These are phyloP conservation scores for Drosophila rubida DNA, from an alignment of 2,888 invertebrate genomes.

Conservation along the genomic window DNA sequence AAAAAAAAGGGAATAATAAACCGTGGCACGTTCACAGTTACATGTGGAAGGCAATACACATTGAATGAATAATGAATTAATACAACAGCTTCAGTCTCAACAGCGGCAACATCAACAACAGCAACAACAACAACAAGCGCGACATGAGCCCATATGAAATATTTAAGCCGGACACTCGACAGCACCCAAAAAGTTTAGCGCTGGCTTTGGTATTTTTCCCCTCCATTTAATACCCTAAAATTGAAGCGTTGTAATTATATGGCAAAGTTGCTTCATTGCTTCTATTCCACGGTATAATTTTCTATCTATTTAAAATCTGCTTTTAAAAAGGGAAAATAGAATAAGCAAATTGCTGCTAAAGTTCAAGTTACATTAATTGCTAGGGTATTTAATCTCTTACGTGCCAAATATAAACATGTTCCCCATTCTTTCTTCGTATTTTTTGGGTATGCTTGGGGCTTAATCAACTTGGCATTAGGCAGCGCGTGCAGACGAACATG, in stretches of 20 bases:
- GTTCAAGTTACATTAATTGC: neutral
- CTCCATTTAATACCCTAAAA: neutral
- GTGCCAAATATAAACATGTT: neutral
- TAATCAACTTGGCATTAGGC: conserved; percentile 56
- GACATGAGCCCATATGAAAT: conserved; percentile 50
- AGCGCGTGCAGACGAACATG: conserved; percentile 33
- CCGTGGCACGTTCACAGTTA: conserved; percentile 55
- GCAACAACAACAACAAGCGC: conserved; percentile 17
- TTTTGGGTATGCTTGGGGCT: conserved; percentile 24
- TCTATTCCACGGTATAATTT: too few species aligned
- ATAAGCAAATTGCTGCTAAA: neutral
- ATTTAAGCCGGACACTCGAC: conserved; percentile 56
- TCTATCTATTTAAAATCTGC: too few species aligned
- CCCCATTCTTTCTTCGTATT: conserved; percentile 1
- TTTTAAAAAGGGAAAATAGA: too few species aligned
- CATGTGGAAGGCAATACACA: conserved; percentile 50
- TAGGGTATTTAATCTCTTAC: conserved; percentile 4
- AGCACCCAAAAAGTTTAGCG: conserved; percentile 42
- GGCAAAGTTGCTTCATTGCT: too few species aligned
- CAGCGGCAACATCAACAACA: conserved; percentile 1
- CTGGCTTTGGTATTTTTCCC: conserved; percentile 2
- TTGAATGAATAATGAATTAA: conserved; percentile 74
- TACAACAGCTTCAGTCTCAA: conserved; percentile 32
- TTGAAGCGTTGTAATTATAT: too few species aligned
- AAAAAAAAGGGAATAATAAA: conserved; percentile 49